These are phyloP conservation scores for Manis crassicaudata DNA, from an alignment of 2,797 vertebrate genomes.

Conservation along the genomic window DNA sequence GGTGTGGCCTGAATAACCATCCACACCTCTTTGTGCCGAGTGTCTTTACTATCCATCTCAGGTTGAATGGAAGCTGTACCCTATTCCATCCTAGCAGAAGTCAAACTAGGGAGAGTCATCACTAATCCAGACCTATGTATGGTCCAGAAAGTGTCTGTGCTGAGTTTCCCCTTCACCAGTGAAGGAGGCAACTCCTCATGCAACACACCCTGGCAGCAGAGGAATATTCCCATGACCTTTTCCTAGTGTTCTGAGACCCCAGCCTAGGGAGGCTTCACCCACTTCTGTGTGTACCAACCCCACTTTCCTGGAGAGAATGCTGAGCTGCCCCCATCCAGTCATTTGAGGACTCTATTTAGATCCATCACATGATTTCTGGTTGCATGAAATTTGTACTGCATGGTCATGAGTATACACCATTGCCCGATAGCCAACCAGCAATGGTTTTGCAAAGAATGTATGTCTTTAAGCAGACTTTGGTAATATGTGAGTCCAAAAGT, in stretches of 20 bases:
- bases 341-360: background rate
- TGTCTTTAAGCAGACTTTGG: background rate
- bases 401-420: background rate
- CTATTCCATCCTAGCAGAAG: background rate
- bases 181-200: background rate
- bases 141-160: background rate
- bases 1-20: background rate
- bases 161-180: background rate
- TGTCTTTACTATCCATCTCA: background rate
- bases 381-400: background rate
- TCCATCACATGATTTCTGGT: background rate
- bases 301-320: background rate
- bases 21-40: background rate
- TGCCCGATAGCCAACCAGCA: background rate
- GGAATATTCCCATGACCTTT: background rate
- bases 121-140: background rate
- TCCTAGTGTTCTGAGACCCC: background rate
- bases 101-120: background rate
- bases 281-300: background rate
- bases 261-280: background rate
- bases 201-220: background rate
- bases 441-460: background rate
- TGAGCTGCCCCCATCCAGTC: background rate
- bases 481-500: background rate
- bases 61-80: background rate